These are phyloP conservation scores for Aplochiton taeniatus DNA, from an alignment of 2,797 vertebrate genomes.

Conservation along the genomic window DNA sequence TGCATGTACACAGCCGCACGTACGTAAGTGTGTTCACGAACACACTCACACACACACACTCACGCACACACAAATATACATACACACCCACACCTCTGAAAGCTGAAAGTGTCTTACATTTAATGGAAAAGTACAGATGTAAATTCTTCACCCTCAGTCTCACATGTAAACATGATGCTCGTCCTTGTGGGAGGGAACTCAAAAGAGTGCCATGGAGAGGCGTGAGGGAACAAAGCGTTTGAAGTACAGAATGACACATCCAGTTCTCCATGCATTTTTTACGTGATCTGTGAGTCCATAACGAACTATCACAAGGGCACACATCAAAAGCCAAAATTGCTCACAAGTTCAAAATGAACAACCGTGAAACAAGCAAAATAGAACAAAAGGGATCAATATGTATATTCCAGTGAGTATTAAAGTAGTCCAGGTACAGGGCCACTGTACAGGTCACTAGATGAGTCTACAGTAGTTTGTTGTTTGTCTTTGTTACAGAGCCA, in stretches of 20 bases:
- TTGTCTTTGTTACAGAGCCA: not conserved
- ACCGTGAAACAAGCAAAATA: conserved; percentile 28
- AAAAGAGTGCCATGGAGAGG: not conserved
- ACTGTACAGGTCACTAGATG: conserved; percentile 20
- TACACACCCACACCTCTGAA: too few relatives aligned
- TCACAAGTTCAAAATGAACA: conserved; percentile 21
- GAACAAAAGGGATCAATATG: conserved; percentile 20
- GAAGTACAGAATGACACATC: conserved; percentile 5
- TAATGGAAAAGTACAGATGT: conserved; percentile 35
- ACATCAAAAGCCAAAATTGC: conserved; percentile 12
- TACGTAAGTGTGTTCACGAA: too few relatives aligned
- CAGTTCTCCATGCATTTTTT: conserved; percentile 31
- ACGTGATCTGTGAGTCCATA: conserved; percentile 16
- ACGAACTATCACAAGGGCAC: conserved; percentile 15
- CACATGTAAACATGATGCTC: conserved; percentile 49
- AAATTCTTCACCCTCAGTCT: conserved; percentile 17
- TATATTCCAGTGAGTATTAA: conserved; percentile 11
- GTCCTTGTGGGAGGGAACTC: conserved; percentile 15
- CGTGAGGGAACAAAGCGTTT: conserved; percentile 4
- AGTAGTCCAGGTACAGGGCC: not conserved
- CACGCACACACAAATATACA: not conserved
- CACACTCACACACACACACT: not conserved
- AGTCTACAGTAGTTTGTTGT: conserved; percentile 1
- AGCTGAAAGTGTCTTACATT: conserved; percentile 44
- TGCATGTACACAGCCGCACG: not conserved